Evolutionary conservation across 2,888 invertebrate species (phyloP).

Genomic region (Teinopalpus imperialis): DNA sequence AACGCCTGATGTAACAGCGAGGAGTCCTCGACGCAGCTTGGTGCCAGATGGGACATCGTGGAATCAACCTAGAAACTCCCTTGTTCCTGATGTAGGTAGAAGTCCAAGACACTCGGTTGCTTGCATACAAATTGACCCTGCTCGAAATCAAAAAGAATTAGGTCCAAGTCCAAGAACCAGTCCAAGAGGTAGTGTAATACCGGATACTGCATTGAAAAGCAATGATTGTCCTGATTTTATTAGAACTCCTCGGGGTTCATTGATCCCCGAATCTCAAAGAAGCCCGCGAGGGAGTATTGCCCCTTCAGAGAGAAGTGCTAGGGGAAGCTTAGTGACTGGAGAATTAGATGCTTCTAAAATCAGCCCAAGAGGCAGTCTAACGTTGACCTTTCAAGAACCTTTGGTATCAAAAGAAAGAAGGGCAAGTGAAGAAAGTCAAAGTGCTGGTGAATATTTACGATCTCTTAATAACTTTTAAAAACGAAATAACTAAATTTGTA

Average conservation of each 20-base stretch:
- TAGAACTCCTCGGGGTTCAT: conserved; percentile 81
- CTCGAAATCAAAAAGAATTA: conserved; percentile 69
- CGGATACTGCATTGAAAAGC: conserved; percentile 62
- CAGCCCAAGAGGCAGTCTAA: conserved; percentile 83
- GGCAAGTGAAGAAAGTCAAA: conserved; percentile 82
- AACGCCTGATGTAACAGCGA: conserved; percentile 69
- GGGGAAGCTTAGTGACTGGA: conserved; percentile 65
- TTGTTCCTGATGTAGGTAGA: conserved; percentile 81
- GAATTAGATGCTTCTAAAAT: conserved; percentile 62
- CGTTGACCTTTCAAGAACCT: conserved; percentile 84
- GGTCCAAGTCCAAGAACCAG: conserved; percentile 79
- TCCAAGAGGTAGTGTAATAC: conserved; percentile 82
- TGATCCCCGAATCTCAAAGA: conserved; percentile 81
- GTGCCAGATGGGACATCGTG: conserved; percentile 80
- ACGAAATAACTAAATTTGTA: too few species aligned
- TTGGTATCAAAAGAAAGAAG: conserved; percentile 77
- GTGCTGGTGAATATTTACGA: conserved; percentile 62
- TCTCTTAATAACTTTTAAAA: too few species aligned
- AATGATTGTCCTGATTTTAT: conserved; percentile 71
- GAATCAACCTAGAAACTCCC: conserved; percentile 82
- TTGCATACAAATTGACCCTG: conserved; percentile 70
- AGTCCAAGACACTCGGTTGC: conserved; percentile 83
- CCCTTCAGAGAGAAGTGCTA: conserved; percentile 72
- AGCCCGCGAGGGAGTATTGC: conserved; percentile 84
- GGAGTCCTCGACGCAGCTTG: conserved; percentile 83